Evolutionary conservation across 2,113 vertebrate genomes (phyloP).

Genomic region (Oncorhynchus keta): DNA sequence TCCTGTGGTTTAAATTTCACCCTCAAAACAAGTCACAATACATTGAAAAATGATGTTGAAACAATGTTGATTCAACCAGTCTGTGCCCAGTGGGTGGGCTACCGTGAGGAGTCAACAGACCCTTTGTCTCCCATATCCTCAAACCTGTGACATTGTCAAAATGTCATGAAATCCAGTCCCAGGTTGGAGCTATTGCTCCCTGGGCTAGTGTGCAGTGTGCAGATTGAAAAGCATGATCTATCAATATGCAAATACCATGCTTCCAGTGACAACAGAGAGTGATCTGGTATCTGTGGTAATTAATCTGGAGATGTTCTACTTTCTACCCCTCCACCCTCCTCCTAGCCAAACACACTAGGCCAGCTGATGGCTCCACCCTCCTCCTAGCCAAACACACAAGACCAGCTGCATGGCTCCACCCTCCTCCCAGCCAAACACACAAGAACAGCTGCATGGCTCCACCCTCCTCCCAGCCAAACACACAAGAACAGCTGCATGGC

Average conservation of each 20-base stretch:
- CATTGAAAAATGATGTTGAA: no score
- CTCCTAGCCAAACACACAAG: slow-evolving; percentile 9
- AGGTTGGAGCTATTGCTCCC: no score
- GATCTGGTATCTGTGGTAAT: not conserved
- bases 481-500: not conserved
- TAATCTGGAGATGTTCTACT: slow-evolving; percentile 9
- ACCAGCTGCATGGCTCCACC: not conserved
- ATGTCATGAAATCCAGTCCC: no score
- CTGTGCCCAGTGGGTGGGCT: no score
- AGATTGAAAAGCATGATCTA: not conserved
- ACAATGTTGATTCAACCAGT: no score
- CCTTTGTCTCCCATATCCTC: no score
- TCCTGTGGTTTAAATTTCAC: no score
- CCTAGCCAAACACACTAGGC: slow-evolving; percentile 15
- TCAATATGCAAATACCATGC: not conserved
- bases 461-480: slow-evolving; percentile 14
- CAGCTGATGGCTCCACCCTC: no score
- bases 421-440: not conserved
- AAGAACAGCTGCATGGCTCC: not conserved
- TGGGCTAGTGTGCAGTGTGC: no score
- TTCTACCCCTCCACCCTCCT: slow-evolving; percentile 15
- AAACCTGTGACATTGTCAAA: no score
- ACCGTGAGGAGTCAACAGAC: no score
- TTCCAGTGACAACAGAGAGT: not conserved
- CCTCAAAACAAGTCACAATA: no score